Percentiles rank a stretch among this genome's conserved stretches.
Conservation (phyloP, 2,888 invertebrate species). For the Hybos culiciformis region DNA sequence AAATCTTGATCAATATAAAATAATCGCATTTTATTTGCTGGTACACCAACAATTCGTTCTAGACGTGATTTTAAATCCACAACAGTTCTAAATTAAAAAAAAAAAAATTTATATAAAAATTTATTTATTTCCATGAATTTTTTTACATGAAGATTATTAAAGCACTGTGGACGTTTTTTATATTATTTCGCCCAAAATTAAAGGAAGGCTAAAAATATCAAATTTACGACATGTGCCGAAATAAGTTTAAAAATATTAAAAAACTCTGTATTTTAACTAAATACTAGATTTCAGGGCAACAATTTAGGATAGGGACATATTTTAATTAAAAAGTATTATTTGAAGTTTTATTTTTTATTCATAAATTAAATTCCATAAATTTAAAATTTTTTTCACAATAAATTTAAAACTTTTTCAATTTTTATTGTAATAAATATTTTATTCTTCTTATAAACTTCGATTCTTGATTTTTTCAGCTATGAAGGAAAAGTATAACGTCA, state of each 20-base stretch:
- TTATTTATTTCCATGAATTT: not conserved
- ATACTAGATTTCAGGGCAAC: too few relatives aligned
- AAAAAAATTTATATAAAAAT: not conserved
- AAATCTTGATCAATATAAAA: conserved; percentile 78
- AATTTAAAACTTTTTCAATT: too few relatives aligned
- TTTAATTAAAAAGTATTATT: too few relatives aligned
- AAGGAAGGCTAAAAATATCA: not conserved
- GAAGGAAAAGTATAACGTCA: not conserved
- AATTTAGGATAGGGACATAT: too few relatives aligned
- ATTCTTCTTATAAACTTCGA: too few relatives aligned
- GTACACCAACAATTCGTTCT: conserved; percentile 67
- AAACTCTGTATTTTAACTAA: too few relatives aligned
- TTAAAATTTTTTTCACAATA: not conserved
- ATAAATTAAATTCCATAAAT: not conserved
- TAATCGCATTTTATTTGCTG: conserved; percentile 72
- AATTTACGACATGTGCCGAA: not conserved
- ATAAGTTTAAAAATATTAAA: not conserved
- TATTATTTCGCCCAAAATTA: not conserved
- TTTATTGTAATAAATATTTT: not conserved
- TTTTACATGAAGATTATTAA: not conserved
- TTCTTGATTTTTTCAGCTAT: too few relatives aligned
- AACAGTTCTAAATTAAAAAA: conserved; percentile 47
- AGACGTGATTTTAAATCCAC: conserved; percentile 67
- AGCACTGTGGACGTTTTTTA: not conserved
- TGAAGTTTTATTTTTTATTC: too few relatives aligned